These are phyloP conservation scores for Leptosomus discolor DNA, from an alignment of 2,113 vertebrate genomes.

Conservation along the genomic window DNA sequence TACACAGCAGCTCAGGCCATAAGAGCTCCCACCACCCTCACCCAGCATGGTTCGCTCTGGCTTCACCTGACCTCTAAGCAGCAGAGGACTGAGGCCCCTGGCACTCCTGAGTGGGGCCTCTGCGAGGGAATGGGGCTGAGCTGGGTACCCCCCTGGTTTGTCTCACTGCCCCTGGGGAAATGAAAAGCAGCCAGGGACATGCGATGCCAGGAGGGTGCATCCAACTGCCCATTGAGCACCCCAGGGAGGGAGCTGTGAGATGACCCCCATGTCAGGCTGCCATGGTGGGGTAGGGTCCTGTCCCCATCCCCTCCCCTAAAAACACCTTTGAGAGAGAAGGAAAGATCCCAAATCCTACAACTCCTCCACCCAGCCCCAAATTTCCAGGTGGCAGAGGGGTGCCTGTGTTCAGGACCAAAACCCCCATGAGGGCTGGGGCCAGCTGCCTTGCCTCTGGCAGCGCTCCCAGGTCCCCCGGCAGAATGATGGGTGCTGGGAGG, in stretches of 20 bases:
- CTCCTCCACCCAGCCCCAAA: not conserved
- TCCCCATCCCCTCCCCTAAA: not conserved
- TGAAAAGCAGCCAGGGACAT: not conserved
- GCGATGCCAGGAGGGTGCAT: not conserved
- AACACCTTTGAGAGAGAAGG: not conserved
- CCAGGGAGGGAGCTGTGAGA: rapidly evolving
- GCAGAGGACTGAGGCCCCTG: rapidly evolving
- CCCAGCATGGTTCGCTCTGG: not conserved
- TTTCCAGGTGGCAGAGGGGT: not conserved
- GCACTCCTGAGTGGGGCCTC: not conserved
- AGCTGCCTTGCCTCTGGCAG: not conserved
- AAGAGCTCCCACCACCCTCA: not conserved
- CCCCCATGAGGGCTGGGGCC: no score
- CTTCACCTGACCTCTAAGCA: not conserved
- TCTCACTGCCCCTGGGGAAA: not conserved
- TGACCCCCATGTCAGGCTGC: not conserved
- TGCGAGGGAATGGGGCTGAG: not conserved
- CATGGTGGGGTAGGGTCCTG: not conserved
- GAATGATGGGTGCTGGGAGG: not conserved
- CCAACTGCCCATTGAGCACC: rapidly evolving
- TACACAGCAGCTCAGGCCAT: not conserved
- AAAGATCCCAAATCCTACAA: not conserved
- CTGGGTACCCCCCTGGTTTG: not conserved
- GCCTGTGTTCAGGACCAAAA: not conserved
- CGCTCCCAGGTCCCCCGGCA: rapidly evolving